A percentile compares a stretch with the other conserved stretches of the same genome.
Evolutionary conservation across 2,797 vertebrate species (phyloP).

Genomic region (Cichlasoma orientale): DNA sequence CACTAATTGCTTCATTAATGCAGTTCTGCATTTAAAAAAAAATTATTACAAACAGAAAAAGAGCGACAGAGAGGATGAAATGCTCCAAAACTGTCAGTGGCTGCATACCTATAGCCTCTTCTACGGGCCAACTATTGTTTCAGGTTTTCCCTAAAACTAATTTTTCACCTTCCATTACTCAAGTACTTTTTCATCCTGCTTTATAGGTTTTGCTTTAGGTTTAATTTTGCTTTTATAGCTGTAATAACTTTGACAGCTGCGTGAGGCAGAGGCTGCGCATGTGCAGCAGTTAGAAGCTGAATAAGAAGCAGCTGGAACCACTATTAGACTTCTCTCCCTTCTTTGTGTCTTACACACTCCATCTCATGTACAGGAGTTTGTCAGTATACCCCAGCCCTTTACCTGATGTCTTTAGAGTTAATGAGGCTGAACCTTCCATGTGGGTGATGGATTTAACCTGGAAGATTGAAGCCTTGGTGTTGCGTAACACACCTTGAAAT

Average conservation of each 20-base stretch:
- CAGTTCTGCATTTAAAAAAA: background rate
- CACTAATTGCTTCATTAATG: background rate
- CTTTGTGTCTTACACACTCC: slow-evolving; percentile 36
- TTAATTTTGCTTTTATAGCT: slow-evolving; percentile 29
- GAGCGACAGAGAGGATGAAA: background rate
- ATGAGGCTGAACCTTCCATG: slow-evolving; percentile 44
- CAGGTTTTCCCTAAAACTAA: background rate
- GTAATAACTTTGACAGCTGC: slow-evolving; percentile 60
- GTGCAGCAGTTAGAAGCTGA: slow-evolving; percentile 51
- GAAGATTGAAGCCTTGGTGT: slow-evolving; percentile 10
- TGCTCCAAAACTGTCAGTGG: no score
- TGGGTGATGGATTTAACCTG: slow-evolving; percentile 17
- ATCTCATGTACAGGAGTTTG: slow-evolving; percentile 33
- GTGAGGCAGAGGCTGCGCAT: slow-evolving; percentile 61
- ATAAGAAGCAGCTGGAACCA: slow-evolving; percentile 71
- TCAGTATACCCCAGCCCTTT: slow-evolving; percentile 10
- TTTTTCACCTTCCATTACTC: background rate
- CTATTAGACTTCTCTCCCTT: slow-evolving; percentile 35
- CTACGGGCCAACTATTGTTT: background rate
- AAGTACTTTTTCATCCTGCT: background rate
- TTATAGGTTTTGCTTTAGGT: slow-evolving; percentile 11
- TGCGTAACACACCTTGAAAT: slow-evolving; percentile 9
- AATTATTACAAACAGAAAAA: background rate
- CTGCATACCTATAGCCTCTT: background rate
- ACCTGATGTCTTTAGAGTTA: slow-evolving; percentile 52